Evolutionary conservation across 2,113 vertebrate genomes (phyloP).

Genomic region (Paratilapia polleni): DNA sequence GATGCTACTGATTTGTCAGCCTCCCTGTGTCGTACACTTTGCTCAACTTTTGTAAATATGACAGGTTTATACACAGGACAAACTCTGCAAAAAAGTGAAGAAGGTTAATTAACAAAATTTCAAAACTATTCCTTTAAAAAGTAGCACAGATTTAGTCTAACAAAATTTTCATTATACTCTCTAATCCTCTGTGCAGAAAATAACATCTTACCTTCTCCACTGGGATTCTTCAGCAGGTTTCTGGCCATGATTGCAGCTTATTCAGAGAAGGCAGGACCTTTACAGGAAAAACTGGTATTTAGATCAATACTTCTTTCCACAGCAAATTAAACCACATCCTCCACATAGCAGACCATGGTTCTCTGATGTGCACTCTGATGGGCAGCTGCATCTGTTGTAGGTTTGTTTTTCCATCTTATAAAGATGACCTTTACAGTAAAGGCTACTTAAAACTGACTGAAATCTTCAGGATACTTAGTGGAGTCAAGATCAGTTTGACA

Average conservation of each 20-base stretch:
- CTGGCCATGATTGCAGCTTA: constrained; percentile 60
- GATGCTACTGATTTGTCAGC: no score
- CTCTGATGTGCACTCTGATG: no score
- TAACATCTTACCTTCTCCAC: constrained; percentile 72
- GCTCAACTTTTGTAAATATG: neutral
- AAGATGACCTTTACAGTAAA: neutral
- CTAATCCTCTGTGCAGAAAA: neutral
- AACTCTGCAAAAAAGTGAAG: neutral
- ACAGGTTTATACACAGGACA: neutral
- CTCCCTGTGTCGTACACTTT: neutral
- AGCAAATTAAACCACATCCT: neutral
- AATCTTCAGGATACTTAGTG: neutral
- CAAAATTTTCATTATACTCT: neutral
- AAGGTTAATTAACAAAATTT: neutral
- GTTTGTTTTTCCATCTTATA: no score
- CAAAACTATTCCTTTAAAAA: neutral
- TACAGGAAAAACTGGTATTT: neutral
- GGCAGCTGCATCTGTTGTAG: no score
- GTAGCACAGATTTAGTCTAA: no score
- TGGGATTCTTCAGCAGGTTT: constrained; percentile 80
- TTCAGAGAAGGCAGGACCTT: constrained; percentile 8
- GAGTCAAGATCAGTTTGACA: neutral
- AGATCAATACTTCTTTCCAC: neutral
- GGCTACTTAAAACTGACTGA: neutral
- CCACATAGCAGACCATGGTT: no score